Conservation (phyloP, 2,797 vertebrate species). For the Sebastolobus alascanus region DNA sequence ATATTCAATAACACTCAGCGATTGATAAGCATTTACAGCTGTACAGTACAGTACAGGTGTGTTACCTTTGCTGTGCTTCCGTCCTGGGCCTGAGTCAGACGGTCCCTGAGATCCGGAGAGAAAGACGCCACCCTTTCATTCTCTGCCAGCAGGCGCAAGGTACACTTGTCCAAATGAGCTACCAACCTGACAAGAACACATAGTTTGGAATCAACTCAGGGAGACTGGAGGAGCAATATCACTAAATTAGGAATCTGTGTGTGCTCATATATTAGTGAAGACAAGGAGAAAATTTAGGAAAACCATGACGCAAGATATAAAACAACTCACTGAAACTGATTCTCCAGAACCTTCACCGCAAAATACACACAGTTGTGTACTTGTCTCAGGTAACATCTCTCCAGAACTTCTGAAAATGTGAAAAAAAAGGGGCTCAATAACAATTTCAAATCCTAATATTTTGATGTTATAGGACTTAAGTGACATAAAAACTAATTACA, state of each 20-base stretch:
- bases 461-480: neutral
- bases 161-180: slow-evolving; percentile 92
- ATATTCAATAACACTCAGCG: too few relatives aligned
- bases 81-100: slow-evolving; percentile 89
- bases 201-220: neutral
- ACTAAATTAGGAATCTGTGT: neutral
- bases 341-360: slow-evolving; percentile 94
- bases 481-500: neutral
- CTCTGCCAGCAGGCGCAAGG: slow-evolving; percentile 94
- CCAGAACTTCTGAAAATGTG: slow-evolving; percentile 84
- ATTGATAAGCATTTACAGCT: too few relatives aligned
- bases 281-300: neutral
- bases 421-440: neutral
- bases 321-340: slow-evolving; percentile 92
- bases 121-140: slow-evolving; percentile 94
- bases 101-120: slow-evolving; percentile 89
- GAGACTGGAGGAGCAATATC: neutral
- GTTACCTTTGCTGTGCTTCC: slow-evolving; percentile 92
- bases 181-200: slow-evolving; percentile 85
- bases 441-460: neutral
- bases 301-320: neutral
- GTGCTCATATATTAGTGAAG: neutral
- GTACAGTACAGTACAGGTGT: too few relatives aligned
- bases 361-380: slow-evolving; percentile 99
- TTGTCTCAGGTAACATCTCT: slow-evolving; percentile 89